phyloP scores from a whole-genome alignment of 2,797 vertebrate species.

The Molossus alvarezi region DNA sequence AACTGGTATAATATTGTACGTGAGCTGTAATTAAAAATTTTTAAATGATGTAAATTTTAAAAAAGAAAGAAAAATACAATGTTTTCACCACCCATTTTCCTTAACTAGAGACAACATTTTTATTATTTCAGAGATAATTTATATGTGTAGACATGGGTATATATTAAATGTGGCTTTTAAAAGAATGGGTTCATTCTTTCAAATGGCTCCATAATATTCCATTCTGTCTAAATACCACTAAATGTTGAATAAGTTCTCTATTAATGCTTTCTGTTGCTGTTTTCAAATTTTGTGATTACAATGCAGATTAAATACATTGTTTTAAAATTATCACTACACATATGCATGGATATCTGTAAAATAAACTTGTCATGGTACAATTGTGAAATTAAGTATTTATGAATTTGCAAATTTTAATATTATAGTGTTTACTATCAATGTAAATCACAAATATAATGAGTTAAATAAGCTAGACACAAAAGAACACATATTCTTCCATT shows the following conservation, averaged over 20 bases:
- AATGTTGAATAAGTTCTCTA: neutral
- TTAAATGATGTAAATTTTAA: neutral
- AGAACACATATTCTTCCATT: neutral
- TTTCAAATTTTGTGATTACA: constrained; percentile 34
- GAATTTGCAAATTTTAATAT: neutral
- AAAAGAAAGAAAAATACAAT: neutral
- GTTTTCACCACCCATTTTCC: neutral
- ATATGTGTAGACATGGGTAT: neutral
- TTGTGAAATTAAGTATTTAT: neutral
- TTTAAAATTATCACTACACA: neutral
- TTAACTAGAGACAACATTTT: neutral
- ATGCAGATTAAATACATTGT: neutral
- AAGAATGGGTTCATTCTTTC: neutral
- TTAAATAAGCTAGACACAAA: neutral
- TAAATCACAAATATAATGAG: neutral
- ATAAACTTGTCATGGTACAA: neutral
- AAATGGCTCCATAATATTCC: neutral
- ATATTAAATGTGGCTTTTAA: constrained; percentile 1
- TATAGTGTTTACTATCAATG: neutral
- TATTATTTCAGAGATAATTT: neutral
- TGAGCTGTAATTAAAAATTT: neutral
- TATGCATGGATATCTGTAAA: neutral
- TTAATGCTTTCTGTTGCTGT: neutral
- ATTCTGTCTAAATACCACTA: neutral
- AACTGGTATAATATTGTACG: neutral